Evolutionary conservation across 2,797 vertebrate species (phyloP).

Genomic region (Rhadinocentrus ornatus): DNA sequence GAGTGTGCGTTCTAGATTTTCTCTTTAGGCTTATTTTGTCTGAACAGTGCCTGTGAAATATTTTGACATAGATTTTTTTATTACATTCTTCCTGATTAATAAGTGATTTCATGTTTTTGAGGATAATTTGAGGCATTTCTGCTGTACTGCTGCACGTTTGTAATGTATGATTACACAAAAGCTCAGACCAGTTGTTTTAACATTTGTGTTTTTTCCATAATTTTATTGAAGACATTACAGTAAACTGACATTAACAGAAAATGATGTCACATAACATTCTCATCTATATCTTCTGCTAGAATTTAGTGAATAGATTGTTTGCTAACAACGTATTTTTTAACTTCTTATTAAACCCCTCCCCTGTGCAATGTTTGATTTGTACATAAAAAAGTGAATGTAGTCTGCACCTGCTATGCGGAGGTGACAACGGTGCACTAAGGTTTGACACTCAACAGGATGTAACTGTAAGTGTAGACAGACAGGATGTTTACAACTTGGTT

Average conservation of each 20-base stretch:
- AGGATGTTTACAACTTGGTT: slow-evolving; percentile 75
- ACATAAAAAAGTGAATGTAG: background rate
- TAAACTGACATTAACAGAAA: no score
- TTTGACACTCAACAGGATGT: slow-evolving; percentile 56
- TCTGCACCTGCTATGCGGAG: slow-evolving; percentile 1
- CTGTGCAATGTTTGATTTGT: slow-evolving; percentile 1
- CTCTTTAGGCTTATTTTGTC: background rate
- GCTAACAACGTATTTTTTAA: background rate
- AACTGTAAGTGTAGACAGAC: slow-evolving; percentile 54
- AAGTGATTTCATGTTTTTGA: background rate
- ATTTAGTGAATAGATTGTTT: background rate
- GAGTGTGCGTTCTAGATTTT: background rate
- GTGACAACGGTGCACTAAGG: background rate
- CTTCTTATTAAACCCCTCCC: background rate
- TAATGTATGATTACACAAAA: background rate
- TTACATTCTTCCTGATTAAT: background rate
- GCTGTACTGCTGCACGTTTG: background rate
- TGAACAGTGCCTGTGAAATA: background rate
- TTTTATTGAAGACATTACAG: background rate
- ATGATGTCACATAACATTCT: no score
- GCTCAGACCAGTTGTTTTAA: background rate
- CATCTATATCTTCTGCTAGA: background rate
- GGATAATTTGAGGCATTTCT: background rate
- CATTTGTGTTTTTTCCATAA: no score
- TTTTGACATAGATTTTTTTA: background rate